Evolutionary conservation across 2,113 vertebrate species (phyloP), one percentile per base, ranked within the genome.

Genomic region (Penelope pileata): DNA sequence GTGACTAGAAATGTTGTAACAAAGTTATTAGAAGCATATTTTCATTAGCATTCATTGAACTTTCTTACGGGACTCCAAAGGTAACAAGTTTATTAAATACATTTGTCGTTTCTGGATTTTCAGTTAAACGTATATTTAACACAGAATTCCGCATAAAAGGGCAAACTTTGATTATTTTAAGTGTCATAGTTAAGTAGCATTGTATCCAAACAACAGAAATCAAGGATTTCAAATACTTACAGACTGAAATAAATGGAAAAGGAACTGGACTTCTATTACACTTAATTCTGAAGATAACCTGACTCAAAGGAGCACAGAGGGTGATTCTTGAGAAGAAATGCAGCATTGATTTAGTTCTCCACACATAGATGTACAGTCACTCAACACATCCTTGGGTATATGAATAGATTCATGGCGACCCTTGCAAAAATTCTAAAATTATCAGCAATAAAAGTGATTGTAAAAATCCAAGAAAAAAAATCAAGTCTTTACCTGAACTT

Each of bases 41-140:
- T 94, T 95, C 40, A 73, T 82, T 94, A 91, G 64, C 34, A 68
- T 69, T 45, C 94, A 93, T 47, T 89, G 74, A 91, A 92, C 45
- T 91, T 93, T 69, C 80, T 76, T 62, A 69, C 10, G 68, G 50
- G 9, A 89, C 19, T 87, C 68, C 66, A 79, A 73, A 69, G 51
- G n/a, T 84, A 92, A 7, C n/a, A 91, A 53, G 60, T 69, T 95
- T 51, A 68, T 89, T 82, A 82, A 84, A 85, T 64, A 84, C 19
- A 75, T 64, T 90, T 82, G 73, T 72, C 21, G 30, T 54, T 89
- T 59, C 77, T 84, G 47, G 40, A 82, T 67, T 93, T 68, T n/a
- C 5, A 6, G 30, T 66, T 75, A 82, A 67, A 84, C 26, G 16
- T 75, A 72, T 34, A 75, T 21, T 81, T 89, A 40, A 72, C 26